Evolutionary conservation across 2,113 vertebrate genomes (phyloP).

Genomic region (Leuciscus idus): DNA sequence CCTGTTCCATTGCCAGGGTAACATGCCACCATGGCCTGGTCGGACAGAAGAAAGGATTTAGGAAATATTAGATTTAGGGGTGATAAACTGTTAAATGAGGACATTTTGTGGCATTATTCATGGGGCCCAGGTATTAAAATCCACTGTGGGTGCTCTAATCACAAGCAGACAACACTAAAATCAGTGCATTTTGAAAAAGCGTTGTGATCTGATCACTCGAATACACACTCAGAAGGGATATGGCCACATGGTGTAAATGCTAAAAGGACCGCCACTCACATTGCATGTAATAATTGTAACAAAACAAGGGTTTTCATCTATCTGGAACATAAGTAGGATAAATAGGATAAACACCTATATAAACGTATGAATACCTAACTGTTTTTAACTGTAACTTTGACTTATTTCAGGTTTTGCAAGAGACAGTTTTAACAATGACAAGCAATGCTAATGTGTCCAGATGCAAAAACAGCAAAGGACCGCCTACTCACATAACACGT

Average conservation of each 20-base stretch:
- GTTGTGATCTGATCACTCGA: background rate
- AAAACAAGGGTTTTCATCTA: background rate
- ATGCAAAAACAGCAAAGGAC: no score
- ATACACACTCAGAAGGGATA: background rate
- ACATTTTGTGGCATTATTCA: background rate
- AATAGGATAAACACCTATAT: no score
- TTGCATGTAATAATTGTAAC: background rate
- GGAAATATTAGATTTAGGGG: background rate
- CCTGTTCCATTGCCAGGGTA: slow-evolving; percentile 89
- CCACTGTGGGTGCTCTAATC: background rate
- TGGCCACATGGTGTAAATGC: background rate
- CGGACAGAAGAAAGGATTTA: slow-evolving; percentile 49
- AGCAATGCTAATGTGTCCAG: no score
- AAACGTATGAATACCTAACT: no score
- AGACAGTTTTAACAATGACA: no score
- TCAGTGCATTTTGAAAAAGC: background rate
- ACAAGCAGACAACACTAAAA: background rate
- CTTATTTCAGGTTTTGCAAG: no score
- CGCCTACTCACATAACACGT: no score
- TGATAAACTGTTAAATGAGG: background rate
- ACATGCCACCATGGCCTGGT: slow-evolving; percentile 92
- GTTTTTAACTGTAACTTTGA: no score
- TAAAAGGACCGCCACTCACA: background rate
- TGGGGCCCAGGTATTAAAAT: background rate
- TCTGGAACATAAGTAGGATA: no score